Base-by-base conservation (phyloP, 2,797 vertebrate genomes). In the Gouania willdenowi region DNA sequence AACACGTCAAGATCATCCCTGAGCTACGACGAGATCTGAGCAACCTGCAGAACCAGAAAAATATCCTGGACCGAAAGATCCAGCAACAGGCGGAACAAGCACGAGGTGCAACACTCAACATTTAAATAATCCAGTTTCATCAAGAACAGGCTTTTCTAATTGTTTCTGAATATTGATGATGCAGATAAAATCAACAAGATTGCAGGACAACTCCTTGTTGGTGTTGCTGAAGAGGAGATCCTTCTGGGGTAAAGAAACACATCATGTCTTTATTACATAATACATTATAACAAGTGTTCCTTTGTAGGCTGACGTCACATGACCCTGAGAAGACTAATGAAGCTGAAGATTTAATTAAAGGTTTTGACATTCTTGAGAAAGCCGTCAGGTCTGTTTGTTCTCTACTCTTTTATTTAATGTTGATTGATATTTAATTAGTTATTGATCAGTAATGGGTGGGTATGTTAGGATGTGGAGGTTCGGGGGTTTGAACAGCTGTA, bases 21-120 rank as follows among this genome's bases (percentile, higher is more conserved):
- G 93, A 97, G 45, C 82, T 99, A 15, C 90, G 92, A 50, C 92
- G 90, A 66, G 93, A 98, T 48, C 89, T 98, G 5, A 90, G 89
- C 62, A 87, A 87, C 50, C 78, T 98, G 31, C 92, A 98, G 37
- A 85, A 69, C 9, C 92, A 96, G 61, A 93, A 84, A 50, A 40
- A 86, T 60, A 89, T 86, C 32, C 60, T 86, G 37, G 91, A 96
- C 11, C 90, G 88, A 26, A 92, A 85, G 27, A 77, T 91, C 25
- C 93, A 89, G 55, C 71, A 88, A 1, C 92, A 94, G 57, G 92
- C 90, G 1, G 81, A 90, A 39, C 88, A 97, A 83, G 62, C 93
- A 61, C 90, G 90, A 89, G 93, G 97, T 98, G 81, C 10, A 21
- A 16, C 32, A 36, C 4, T 21, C 18, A 6, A 4, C 8, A 11